These are phyloP conservation scores for Erebia epiphron DNA, from an alignment of 2,888 invertebrate species.

Conservation along the genomic window DNA sequence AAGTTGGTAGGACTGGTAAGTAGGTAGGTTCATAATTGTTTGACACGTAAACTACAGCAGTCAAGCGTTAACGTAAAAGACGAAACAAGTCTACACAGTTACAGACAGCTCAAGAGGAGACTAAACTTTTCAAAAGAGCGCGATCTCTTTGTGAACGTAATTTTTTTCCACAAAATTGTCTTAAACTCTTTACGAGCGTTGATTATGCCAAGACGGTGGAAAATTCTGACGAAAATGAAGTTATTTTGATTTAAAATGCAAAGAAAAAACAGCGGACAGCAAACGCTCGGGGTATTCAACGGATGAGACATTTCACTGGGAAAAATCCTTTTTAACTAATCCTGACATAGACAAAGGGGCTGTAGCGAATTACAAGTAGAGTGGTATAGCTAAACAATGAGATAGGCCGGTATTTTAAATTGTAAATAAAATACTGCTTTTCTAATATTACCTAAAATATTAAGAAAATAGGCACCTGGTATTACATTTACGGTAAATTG, in stretches of 20 bases:
- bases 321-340: constrained; percentile 70
- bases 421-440: no score
- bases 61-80: constrained; percentile 24
- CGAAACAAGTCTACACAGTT: constrained; percentile 23
- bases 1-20: not conserved
- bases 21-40: not conserved
- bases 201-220: constrained; percentile 73
- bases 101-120: constrained; percentile 43
- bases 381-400: not conserved
- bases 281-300: constrained; percentile 46
- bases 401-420: no score
- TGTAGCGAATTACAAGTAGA: not conserved
- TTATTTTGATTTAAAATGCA: constrained; percentile 79
- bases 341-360: constrained; percentile 52
- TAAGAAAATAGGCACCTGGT: no score
- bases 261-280: constrained; percentile 63
- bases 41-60: constrained; percentile 14
- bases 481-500: no score
- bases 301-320: constrained; percentile 57
- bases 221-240: constrained; percentile 73
- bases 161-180: constrained; percentile 69
- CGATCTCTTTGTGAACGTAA: constrained; percentile 62
- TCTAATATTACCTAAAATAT: no score
- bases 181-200: constrained; percentile 72
- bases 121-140: constrained; percentile 61